Percentiles rank a stretch among this genome's conserved stretches.
Evolutionary conservation across 2,797 vertebrate genomes (phyloP).

Genomic region (Chelon auratus): DNA sequence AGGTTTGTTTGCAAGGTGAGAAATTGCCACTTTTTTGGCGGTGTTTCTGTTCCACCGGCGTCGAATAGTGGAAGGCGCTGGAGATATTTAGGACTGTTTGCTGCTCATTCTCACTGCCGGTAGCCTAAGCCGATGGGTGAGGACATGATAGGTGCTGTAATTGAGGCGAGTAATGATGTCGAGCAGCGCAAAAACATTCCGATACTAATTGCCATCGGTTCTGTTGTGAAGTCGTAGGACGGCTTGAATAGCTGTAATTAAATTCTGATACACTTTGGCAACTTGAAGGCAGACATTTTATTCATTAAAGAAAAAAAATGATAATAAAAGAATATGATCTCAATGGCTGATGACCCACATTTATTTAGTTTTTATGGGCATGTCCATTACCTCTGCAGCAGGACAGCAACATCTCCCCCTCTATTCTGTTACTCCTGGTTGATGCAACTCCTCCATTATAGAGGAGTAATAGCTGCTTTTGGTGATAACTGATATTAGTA

Average conservation of each 20-base stretch:
- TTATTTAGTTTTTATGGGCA: no score
- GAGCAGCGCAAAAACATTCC: background rate
- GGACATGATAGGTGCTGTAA: background rate
- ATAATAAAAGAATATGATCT: background rate
- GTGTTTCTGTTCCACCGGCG: background rate
- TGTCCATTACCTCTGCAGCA: no score
- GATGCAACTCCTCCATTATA: no score
- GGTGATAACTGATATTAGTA: no score
- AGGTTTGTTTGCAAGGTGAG: conserved; percentile 30
- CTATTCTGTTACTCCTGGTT: no score
- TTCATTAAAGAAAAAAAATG: background rate
- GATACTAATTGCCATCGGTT: background rate
- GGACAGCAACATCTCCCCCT: no score
- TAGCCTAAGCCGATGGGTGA: background rate
- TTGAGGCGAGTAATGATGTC: background rate
- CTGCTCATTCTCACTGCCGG: background rate
- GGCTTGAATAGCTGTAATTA: background rate
- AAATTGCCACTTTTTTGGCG: conserved; percentile 4
- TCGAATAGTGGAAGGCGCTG: background rate
- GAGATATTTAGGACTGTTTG: background rate
- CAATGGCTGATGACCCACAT: background rate
- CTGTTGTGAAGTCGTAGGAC: conserved; percentile 1
- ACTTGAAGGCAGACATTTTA: conserved; percentile 2
- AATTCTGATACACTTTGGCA: conserved; percentile 19
- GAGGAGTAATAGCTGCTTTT: no score